Evolutionary conservation across 2,888 invertebrate species (phyloP), one percentile per base, ranked within the genome.

Genomic region (Nemoura dubitans): DNA sequence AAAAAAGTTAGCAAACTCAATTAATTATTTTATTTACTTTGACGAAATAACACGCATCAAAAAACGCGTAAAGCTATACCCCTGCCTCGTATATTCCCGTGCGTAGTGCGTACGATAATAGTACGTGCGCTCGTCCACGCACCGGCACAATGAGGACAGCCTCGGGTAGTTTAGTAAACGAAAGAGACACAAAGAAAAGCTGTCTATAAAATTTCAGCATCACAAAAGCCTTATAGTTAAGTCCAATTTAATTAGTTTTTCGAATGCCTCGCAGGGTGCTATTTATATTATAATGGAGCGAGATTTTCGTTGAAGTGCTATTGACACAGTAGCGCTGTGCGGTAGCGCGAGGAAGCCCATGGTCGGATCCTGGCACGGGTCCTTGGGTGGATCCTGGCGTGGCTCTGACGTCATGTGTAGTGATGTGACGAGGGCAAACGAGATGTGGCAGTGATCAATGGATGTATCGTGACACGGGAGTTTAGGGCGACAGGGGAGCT

Each of bases 241-340:
- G 42, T 83, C 26, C 29, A 26, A 83, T 83, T 83, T 83, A 83
- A 83, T 83, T 83, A 83, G 27, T 83, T 83, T 42, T 83, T 42
- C 27, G 83, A 16, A 83, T 83, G 36, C 42, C 43, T 83, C 78
- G 27, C 26, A 83, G 82, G 42, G 83, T 83, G 83, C 27, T 36
- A 83, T 83, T 83, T 83, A n/a, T 83, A 25, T 42, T 83, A 83
- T 26, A 21, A 14, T 83, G 43, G 83, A 25, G 29, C n/a, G 78
- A 27, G 26, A 78, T 26, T 78, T 76, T 78, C 26, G 21, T 78
- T 28, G 78, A 27, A 78, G 28, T 78, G n/a, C 16, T 83, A 83
- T 83, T 83, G 83, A 83, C 83, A 43, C 42, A 83, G 83, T 42
- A n/a, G 83, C 82, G 36, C 36, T n/a, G n/a, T n/a, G 36, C 36